These are phyloP conservation scores for Pomatorhinus ruficollis DNA, from an alignment of 2,113 vertebrate species.

Conservation along the genomic window DNA sequence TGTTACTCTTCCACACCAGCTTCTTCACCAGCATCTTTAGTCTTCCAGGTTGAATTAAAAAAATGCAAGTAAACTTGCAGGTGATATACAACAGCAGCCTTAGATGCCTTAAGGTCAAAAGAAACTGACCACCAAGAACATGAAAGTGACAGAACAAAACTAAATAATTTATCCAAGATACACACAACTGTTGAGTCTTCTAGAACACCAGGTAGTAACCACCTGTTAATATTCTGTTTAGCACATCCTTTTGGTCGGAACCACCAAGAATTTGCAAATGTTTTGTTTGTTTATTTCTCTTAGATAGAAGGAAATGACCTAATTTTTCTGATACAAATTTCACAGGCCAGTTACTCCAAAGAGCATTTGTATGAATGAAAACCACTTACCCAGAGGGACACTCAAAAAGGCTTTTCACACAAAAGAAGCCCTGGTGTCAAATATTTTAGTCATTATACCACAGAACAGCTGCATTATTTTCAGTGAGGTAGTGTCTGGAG, in stretches of 20 bases:
- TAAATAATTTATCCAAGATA: background rate
- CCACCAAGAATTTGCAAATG: background rate
- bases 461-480: constrained; percentile 50
- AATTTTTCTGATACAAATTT: constrained; percentile 61
- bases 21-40: background rate
- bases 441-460: constrained; percentile 72
- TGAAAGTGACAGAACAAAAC: background rate
- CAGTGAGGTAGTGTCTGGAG: constrained; percentile 59
- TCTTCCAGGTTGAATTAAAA: background rate
- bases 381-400: constrained; percentile 57
- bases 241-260: background rate
- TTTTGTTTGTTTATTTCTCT: background rate
- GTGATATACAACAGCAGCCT: background rate
- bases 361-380: constrained; percentile 64
- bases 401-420: constrained; percentile 46
- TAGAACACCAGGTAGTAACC: background rate
- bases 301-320: constrained; percentile 50
- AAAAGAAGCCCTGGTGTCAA: constrained; percentile 68
- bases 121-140: background rate
- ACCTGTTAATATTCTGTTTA: background rate
- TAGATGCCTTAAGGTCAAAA: background rate
- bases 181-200: background rate
- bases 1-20: background rate
- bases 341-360: constrained; percentile 50
- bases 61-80: background rate